Percentiles rank a stretch among this genome's conserved stretches.
Conservation (phyloP, 2,113 vertebrate species). For the Calypte anna region DNA sequence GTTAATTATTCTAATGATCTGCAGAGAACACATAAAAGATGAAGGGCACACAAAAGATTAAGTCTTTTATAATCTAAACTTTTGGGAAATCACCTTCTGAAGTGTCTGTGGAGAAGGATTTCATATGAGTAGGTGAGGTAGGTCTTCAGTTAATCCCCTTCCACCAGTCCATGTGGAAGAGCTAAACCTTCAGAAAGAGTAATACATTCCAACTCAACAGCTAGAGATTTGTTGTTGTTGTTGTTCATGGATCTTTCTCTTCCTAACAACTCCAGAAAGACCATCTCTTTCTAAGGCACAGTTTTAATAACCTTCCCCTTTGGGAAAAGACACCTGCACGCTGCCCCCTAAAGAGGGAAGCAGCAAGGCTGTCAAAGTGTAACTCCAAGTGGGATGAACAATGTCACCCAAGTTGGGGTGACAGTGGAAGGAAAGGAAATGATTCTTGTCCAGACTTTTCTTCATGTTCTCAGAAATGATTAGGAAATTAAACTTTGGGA, state of each 20-base stretch:
- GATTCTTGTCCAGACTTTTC: not conserved
- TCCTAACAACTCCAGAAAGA: not conserved
- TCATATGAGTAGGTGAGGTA: not conserved
- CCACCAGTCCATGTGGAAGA: not conserved
- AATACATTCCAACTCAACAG: not conserved
- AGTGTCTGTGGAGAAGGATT: not conserved
- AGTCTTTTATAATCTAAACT: not conserved
- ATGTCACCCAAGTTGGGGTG: not conserved
- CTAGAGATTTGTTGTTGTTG: not conserved
- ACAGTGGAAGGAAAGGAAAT: slow-evolving; percentile 15
- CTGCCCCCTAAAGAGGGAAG: not conserved
- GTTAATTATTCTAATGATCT: not conserved
- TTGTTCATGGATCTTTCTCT: not conserved
- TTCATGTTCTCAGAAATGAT: slow-evolving; percentile 7
- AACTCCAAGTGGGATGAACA: not conserved
- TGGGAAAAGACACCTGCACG: not conserved
- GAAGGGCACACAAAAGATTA: not conserved
- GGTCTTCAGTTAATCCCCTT: not conserved
- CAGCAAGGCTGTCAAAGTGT: not conserved
- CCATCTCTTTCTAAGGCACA: not conserved
- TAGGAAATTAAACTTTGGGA: slow-evolving; percentile 66
- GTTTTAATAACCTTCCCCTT: not conserved
- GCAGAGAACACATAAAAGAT: not conserved
- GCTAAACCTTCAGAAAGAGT: not conserved
- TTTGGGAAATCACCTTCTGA: not conserved